Conservation (phyloP, 2,113 vertebrate genomes). For the Nesoenas mayeri region DNA sequence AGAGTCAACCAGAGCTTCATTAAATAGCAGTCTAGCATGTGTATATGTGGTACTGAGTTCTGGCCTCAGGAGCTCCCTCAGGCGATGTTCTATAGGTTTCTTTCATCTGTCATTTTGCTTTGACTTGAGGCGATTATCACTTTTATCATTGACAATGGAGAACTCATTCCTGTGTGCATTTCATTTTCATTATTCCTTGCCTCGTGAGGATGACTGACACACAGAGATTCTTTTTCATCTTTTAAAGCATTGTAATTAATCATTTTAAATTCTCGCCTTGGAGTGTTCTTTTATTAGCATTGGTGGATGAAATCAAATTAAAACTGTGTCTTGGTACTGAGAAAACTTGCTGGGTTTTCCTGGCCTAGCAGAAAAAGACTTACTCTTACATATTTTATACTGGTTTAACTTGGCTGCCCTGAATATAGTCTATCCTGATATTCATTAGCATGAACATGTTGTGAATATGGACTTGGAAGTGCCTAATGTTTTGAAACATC, state of each 20-base stretch:
- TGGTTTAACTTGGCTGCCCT: background rate
- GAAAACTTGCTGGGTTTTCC: background rate
- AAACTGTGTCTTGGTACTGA: background rate
- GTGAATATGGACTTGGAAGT: background rate
- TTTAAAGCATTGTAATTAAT: conserved; percentile 61
- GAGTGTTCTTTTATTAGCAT: conserved; percentile 27
- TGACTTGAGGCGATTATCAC: conserved; percentile 52
- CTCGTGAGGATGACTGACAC: conserved; percentile 56
- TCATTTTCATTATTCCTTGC: conserved; percentile 52
- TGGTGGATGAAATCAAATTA: conserved; percentile 45
- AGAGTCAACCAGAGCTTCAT: conserved; percentile 61
- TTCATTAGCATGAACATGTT: background rate
- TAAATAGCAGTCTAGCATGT: conserved; percentile 65
- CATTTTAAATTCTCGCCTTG: conserved; percentile 56
- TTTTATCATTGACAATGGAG: conserved; percentile 70
- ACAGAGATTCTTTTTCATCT: conserved; percentile 50
- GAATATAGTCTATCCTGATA: background rate
- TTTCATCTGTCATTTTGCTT: conserved; percentile 71
- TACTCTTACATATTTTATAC: background rate
- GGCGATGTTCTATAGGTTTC: conserved; percentile 51
- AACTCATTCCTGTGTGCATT: conserved; percentile 63
- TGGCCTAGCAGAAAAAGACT: background rate
- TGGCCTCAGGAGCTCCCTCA: conserved; percentile 44
- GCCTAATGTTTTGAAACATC: background rate
- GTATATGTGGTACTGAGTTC: conserved; percentile 24